These are phyloP conservation scores for Melangyna quadrimaculata DNA, from an alignment of 2,888 invertebrate genomes.

Conservation along the genomic window DNA sequence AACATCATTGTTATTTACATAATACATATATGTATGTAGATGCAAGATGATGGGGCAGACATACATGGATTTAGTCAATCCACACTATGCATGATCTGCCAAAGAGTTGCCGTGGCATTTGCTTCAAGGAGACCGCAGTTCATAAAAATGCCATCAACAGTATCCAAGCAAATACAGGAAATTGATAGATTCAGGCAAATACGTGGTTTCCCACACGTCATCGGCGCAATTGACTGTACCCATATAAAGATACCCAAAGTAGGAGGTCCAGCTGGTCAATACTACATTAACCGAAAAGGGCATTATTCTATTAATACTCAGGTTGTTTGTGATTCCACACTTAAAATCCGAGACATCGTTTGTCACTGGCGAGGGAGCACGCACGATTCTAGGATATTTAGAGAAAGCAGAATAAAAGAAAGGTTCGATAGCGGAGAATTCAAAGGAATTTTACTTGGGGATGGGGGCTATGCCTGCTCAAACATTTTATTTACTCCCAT, in stretches of 20 bases:
- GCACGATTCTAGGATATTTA: constrained; percentile 13
- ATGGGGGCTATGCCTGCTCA: not conserved
- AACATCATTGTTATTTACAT: too few species aligned
- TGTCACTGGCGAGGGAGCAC: not conserved
- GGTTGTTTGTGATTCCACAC: not conserved
- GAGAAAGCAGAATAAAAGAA: constrained; percentile 16
- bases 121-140: not conserved
- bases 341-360: constrained; percentile 22
- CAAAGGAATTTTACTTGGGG: not conserved
- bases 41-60: not conserved
- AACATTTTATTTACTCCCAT: not conserved
- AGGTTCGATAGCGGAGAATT: not conserved
- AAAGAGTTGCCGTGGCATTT: not conserved
- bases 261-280: not conserved
- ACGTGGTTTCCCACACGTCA: not conserved
- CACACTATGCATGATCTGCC: too few species aligned
- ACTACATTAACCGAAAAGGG: not conserved
- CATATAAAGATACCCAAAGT: not conserved
- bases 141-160: too few species aligned
- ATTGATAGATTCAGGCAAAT: not conserved
- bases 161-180: too few species aligned
- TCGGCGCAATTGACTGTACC: not conserved
- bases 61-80: not conserved
- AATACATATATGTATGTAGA: too few species aligned
- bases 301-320: too few species aligned